A percentile compares a stretch with the other conserved stretches of the same genome.
Conservation (phyloP, 64 coral and sea anemone species). For the Porites australiensis region DNA sequence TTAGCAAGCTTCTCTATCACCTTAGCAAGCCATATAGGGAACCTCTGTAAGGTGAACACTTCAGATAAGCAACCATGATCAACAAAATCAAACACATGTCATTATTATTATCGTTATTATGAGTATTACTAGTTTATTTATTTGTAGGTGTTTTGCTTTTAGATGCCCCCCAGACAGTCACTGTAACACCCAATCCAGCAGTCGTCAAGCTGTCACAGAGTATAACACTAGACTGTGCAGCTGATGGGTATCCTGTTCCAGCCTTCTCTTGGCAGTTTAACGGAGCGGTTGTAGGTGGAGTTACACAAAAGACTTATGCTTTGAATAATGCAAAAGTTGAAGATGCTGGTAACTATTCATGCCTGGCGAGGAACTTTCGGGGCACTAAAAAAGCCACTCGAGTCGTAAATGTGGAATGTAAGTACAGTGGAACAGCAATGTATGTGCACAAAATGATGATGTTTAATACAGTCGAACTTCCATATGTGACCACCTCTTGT, state of each 20-base stretch:
- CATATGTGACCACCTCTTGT: too few species aligned
- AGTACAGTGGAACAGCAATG: neutral
- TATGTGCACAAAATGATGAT: neutral
- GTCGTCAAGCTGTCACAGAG: neutral
- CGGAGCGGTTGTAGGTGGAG: slow-evolving; percentile 15
- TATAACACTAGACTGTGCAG: slow-evolving; percentile 44
- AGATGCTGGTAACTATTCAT: slow-evolving; percentile 73
- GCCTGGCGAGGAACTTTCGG: slow-evolving; percentile 53
- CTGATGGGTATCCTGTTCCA: slow-evolving; percentile 71
- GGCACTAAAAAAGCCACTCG: slow-evolving; percentile 7
- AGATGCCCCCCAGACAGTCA: slow-evolving; percentile 62
- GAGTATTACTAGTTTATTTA: too few species aligned
- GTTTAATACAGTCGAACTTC: neutral
- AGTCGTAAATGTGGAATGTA: slow-evolving; percentile 64
- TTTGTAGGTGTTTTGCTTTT: too few species aligned
- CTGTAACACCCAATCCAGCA: slow-evolving; percentile 4
- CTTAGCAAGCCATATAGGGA: too few species aligned
- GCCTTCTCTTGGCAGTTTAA: slow-evolving; percentile 66
- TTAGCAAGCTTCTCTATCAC: too few species aligned
- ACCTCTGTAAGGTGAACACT: too few species aligned
- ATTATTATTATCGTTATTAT: too few species aligned
- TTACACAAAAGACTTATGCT: neutral
- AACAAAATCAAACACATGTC: too few species aligned
- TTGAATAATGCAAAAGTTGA: slow-evolving; percentile 19
- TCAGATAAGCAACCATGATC: too few species aligned